Base-by-base conservation (phyloP, 2,888 invertebrate species). In the Ochropleura plecta region DNA sequence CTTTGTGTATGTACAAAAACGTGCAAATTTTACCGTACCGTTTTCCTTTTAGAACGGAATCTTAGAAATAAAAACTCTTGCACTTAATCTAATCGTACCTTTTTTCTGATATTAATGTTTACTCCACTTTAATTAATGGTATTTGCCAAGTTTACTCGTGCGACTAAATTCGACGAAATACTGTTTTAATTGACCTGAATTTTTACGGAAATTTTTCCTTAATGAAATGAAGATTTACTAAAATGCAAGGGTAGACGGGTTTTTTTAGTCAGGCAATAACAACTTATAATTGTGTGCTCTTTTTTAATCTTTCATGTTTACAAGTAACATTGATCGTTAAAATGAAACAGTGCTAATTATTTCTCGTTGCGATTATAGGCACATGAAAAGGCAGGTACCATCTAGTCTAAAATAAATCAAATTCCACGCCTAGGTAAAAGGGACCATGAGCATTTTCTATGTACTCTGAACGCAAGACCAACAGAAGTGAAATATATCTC, bases 71-170 rank as follows among this genome's bases (percentile, higher is more conserved):
- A 12, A 73, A 44, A 48, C 48, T 66, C 20, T 14, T 14, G 14
- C 18, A 16, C 40, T 66, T 20, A n/a, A 42, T 60, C 16, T 16
- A 20, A 73, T 73, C 48, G 7, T 48, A 63, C 5, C 10, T 73
- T 62, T 30, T 64, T 62, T 53, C n/a, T 46, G 59, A 44, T 62
- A 20, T 20, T 55, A 18, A 51, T 57, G 18, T 63, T 64, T 57
- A 46, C n/a, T 46, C 9, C 46, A 64, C 46, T 76, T 70, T 64
- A 42, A 42, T 57, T 51, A 69, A 64, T 64, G 18, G 20, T 64
- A 76, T 65, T 71, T 70, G 18, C 48, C 16, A 7, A 65, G 48
- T 48, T 64, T 30, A 64, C 51, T 70, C 51, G 20, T 42, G 70
- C 12, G 12, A 51, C 64, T 5, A 42, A 53, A 42, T 62, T 42